phyloP scores from a whole-genome alignment of 2,888 invertebrate species.

The Acanthosepion lycidas region DNA sequence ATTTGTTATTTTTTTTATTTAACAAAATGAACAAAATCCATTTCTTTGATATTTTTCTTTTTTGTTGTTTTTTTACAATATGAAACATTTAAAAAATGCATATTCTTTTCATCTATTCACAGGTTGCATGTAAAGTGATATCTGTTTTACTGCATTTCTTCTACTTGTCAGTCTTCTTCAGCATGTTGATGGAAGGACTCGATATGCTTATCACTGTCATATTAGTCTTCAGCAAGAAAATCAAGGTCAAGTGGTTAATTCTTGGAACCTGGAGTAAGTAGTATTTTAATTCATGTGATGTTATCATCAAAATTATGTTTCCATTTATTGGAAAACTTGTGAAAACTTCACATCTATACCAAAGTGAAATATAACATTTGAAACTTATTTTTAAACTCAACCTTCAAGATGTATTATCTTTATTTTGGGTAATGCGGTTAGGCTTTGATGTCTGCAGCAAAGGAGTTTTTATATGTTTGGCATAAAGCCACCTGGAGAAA shows the following conservation, averaged over 20 bases:
- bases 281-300: background rate
- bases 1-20: background rate
- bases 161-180: constrained; percentile 43
- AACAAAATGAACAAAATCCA: too few relatives aligned
- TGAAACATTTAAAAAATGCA: background rate
- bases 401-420: too few relatives aligned
- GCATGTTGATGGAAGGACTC: constrained; percentile 43
- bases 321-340: background rate
- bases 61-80: too few relatives aligned
- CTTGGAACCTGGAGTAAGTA: constrained; percentile 24
- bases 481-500: too few relatives aligned
- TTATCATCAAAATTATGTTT: background rate
- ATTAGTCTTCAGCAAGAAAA: constrained; percentile 37
- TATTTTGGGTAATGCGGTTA: too few relatives aligned
- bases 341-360: too few relatives aligned
- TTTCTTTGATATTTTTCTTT: too few relatives aligned
- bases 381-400: too few relatives aligned
- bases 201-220: constrained; percentile 34
- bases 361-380: too few relatives aligned
- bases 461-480: too few relatives aligned
- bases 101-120: background rate
- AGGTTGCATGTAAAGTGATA: background rate
- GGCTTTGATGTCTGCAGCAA: too few relatives aligned
- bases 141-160: background rate
- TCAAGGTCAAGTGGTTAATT: background rate